Conservation (phyloP, 2,888 invertebrate species). For the Trichogramma dendrolimi region DNA sequence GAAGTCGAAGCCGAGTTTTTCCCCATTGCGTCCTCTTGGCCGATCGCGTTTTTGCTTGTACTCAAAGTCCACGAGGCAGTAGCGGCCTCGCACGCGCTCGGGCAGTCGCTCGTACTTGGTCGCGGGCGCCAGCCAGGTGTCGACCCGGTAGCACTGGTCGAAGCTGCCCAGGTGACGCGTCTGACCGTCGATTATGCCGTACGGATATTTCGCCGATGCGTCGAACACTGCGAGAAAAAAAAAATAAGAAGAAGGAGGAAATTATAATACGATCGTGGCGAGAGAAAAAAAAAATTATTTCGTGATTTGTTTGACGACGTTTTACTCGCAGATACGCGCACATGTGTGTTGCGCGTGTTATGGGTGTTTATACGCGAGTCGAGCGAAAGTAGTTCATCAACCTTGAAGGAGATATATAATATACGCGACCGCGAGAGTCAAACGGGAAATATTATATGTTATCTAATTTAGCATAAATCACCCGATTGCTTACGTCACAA, state of each 20-base stretch:
- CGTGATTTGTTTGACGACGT: neutral
- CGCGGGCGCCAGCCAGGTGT: slow-evolving; percentile 23
- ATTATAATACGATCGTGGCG: neutral
- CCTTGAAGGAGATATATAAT: no score
- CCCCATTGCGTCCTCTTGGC: slow-evolving; percentile 9
- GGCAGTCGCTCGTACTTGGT: slow-evolving; percentile 31
- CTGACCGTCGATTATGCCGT: slow-evolving; percentile 41
- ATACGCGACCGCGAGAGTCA: no score
- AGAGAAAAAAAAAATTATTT: neutral
- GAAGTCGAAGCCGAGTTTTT: slow-evolving; percentile 32
- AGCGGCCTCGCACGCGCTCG: slow-evolving; percentile 36
- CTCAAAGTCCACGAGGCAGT: slow-evolving; percentile 38
- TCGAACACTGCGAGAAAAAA: slow-evolving; percentile 39
- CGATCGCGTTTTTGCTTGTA: slow-evolving; percentile 30
- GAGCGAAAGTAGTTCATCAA: no score
- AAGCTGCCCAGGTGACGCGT: slow-evolving; percentile 43
- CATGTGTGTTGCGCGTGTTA: no score
- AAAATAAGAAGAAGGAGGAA: no score
- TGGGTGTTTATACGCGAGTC: no score
- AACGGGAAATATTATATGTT: no score
- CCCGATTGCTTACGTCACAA: no score
- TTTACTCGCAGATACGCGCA: no score
- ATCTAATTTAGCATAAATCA: no score
- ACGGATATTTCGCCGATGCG: slow-evolving; percentile 41
- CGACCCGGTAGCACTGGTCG: slow-evolving; percentile 40